Conservation (phyloP, 2,797 vertebrate genomes). For the Coregonus sp. region DNA sequence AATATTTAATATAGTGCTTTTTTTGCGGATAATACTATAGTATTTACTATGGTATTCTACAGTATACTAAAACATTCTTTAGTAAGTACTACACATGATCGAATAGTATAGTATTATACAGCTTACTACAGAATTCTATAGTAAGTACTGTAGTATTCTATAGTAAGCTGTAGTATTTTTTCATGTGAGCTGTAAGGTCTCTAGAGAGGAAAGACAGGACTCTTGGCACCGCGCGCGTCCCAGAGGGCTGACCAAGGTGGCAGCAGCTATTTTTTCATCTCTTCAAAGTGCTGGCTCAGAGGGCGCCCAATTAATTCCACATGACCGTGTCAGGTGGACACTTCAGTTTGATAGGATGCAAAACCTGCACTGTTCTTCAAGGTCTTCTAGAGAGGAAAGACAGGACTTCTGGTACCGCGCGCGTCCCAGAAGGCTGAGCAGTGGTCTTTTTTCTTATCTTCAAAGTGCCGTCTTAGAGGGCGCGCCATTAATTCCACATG, state of each 20-base stretch:
- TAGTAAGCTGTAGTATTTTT: no score
- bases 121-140: no score
- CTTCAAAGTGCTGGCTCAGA: not conserved
- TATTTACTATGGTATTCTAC: no score
- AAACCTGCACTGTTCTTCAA: not conserved
- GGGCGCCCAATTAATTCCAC: not conserved
- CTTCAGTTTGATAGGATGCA: slow-evolving; percentile 16
- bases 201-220: not conserved
- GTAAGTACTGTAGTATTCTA: no score
- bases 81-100: no score
- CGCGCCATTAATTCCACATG: not conserved
- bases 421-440: not conserved
- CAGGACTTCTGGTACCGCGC: not conserved
- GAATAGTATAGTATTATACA: no score
- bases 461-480: not conserved
- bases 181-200: no score
- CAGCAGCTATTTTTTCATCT: not conserved
- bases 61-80: no score
- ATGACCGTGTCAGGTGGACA: slow-evolving; percentile 24
- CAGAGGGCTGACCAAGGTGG: no score
- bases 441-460: not conserved
- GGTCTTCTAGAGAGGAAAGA: not conserved
- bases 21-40: no score
- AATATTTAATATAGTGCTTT: no score
- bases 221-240: not conserved